phyloP scores from a whole-genome alignment of 2,113 vertebrate genomes.

The Hypanus sabinus region DNA sequence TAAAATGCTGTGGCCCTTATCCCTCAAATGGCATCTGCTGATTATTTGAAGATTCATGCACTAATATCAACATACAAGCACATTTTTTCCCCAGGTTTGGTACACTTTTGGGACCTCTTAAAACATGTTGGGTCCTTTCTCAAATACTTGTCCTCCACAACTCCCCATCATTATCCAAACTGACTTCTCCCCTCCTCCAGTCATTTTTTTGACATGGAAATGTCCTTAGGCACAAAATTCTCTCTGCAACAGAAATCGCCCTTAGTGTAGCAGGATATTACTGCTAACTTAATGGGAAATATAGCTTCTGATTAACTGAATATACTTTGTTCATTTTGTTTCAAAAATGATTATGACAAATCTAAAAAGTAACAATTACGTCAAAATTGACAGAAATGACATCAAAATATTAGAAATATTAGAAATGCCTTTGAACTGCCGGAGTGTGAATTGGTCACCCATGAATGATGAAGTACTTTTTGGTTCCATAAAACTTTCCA shows the following conservation, averaged over 20 bases:
- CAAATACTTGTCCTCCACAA: neutral
- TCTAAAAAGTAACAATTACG: neutral
- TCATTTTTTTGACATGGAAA: neutral
- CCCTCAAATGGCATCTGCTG: neutral
- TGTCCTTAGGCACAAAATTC: neutral
- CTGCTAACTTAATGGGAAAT: neutral
- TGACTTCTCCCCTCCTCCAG: no score
- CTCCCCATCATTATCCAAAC: no score
- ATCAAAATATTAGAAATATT: neutral
- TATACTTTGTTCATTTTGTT: neutral
- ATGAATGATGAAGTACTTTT: neutral
- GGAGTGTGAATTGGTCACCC: neutral
- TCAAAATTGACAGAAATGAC: neutral
- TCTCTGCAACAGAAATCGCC: neutral
- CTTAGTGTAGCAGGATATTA: neutral
- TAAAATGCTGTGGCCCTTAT: neutral
- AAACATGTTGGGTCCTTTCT: neutral
- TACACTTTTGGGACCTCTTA: neutral
- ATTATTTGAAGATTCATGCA: neutral
- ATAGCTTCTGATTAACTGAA: neutral
- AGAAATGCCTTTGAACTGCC: neutral
- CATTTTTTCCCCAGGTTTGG: neutral
- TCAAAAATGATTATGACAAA: neutral
- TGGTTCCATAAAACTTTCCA: neutral
- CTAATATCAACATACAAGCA: neutral